Percentiles rank a stretch among this genome's conserved stretches.
These are phyloP conservation scores for Elgonia sp. DNA, from an alignment of 2,888 invertebrate species.

Conservation along the genomic window DNA sequence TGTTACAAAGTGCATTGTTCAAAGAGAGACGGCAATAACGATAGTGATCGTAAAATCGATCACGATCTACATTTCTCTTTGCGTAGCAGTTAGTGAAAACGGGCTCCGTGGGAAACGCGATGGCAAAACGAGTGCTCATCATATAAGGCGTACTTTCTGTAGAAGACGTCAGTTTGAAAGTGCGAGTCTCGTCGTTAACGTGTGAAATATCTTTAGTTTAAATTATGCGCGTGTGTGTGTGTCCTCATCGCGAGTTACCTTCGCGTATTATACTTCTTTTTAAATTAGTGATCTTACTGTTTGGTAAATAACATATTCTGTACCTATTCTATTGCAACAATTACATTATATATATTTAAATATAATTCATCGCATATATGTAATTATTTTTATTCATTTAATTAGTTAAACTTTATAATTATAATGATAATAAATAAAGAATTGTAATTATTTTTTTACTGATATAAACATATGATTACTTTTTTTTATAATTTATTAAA, in stretches of 20 bases:
- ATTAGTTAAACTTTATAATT: no score
- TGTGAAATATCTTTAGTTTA: constrained; percentile 74
- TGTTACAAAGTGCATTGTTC: constrained; percentile 44
- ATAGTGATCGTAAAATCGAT: constrained; percentile 74
- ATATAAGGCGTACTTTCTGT: constrained; percentile 83
- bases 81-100: constrained; percentile 81
- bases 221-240: constrained; percentile 76
- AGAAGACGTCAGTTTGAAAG: constrained; percentile 85
- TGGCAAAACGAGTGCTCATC: constrained; percentile 76
- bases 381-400: no score
- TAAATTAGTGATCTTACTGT: constrained; percentile 49
- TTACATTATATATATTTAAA: not conserved
- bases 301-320: constrained; percentile 25
- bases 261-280: constrained; percentile 48
- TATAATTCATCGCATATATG: no score
- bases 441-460: no score
- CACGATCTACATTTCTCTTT: constrained; percentile 81
- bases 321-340: no score
- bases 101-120: constrained; percentile 77
- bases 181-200: constrained; percentile 81
- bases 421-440: no score
- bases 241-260: constrained; percentile 48
- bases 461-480: no score
- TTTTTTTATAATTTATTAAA: no score
- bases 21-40: constrained; percentile 39